A percentile compares a stretch with the other conserved stretches of the same genome.
phyloP scores from a whole-genome alignment of 2,888 invertebrate genomes.

The Steinernema scapterisci region DNA sequence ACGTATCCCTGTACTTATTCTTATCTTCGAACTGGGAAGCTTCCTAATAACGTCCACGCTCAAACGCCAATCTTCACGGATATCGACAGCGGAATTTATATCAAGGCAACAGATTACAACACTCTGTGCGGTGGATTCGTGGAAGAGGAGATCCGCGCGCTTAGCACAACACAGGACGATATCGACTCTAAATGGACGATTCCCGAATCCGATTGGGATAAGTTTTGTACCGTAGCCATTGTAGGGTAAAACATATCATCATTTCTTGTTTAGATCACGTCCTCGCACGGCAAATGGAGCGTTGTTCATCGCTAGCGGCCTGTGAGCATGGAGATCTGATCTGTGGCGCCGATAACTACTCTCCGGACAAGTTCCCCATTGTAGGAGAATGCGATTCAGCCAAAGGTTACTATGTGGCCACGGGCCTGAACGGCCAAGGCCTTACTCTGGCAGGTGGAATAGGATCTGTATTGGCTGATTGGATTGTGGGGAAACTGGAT shows the following conservation, averaged over 20 bases:
- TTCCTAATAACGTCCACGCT: conserved; percentile 70
- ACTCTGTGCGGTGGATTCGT: conserved; percentile 64
- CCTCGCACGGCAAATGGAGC: conserved; percentile 81
- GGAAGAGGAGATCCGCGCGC: conserved; percentile 42
- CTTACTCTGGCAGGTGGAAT: conserved; percentile 92
- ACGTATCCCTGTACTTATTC: conserved; percentile 63
- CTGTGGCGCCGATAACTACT: conserved; percentile 91
- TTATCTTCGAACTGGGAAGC: conserved; percentile 53
- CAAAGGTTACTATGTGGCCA: conserved; percentile 85
- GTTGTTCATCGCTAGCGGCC: conserved; percentile 80
- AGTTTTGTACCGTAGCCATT: conserved; percentile 74
- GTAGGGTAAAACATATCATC: neutral
- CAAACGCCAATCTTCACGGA: conserved; percentile 71
- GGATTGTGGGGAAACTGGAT: conserved; percentile 77
- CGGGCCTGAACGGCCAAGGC: conserved; percentile 95
- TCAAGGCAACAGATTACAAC: conserved; percentile 72
- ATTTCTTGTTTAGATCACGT: conserved; percentile 73
- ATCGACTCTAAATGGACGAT: conserved; percentile 68
- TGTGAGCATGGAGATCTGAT: conserved; percentile 81
- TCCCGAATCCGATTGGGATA: conserved; percentile 82
- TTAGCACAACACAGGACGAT: conserved; percentile 68
- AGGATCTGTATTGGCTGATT: conserved; percentile 82
- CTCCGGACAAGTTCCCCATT: conserved; percentile 94
- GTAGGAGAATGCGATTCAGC: conserved; percentile 89
- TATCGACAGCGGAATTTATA: conserved; percentile 83